Conservation (phyloP, 2,888 invertebrate genomes). For the Scotopteryx bipunctaria region DNA sequence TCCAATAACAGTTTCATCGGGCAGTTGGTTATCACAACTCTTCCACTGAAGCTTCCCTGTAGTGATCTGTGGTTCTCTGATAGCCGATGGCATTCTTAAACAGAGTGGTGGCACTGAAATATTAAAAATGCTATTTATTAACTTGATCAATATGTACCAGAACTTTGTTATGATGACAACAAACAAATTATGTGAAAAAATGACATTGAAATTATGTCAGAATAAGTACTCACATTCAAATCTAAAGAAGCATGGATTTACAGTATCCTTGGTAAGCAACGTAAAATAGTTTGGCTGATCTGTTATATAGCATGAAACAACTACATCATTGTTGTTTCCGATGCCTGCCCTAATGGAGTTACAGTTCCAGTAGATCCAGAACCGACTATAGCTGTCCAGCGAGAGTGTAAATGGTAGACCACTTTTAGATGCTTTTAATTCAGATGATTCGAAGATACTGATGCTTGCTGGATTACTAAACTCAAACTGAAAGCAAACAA, state of each 20-base stretch:
- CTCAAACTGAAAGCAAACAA: slow-evolving; percentile 36
- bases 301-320: not conserved
- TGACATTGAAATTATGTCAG: too few species aligned
- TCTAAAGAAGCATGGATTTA: slow-evolving; percentile 45
- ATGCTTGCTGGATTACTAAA: slow-evolving; percentile 46
- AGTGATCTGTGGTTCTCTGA: slow-evolving; percentile 36
- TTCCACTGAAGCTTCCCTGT: slow-evolving; percentile 86
- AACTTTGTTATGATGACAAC: too few species aligned
- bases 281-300: slow-evolving; percentile 50
- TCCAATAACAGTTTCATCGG: slow-evolving; percentile 87
- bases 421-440: not conserved
- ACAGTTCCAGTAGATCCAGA: slow-evolving; percentile 76
- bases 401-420: slow-evolving; percentile 19
- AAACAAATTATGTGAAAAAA: too few species aligned
- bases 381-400: slow-evolving; percentile 64
- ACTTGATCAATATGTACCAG: too few species aligned
- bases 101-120: slow-evolving; percentile 47
- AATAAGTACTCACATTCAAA: slow-evolving; percentile 54
- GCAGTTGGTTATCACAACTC: slow-evolving; percentile 83
- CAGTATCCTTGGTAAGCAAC: slow-evolving; percentile 38
- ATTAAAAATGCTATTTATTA: too few species aligned
- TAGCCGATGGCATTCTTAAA: slow-evolving; percentile 30
- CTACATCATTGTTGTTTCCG: not conserved
- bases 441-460: slow-evolving; percentile 38
- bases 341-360: slow-evolving; percentile 20